Evolutionary conservation across 2,888 invertebrate genomes (phyloP), one percentile per base, ranked within the genome.

Genomic region (Linnaemya vulpina): DNA sequence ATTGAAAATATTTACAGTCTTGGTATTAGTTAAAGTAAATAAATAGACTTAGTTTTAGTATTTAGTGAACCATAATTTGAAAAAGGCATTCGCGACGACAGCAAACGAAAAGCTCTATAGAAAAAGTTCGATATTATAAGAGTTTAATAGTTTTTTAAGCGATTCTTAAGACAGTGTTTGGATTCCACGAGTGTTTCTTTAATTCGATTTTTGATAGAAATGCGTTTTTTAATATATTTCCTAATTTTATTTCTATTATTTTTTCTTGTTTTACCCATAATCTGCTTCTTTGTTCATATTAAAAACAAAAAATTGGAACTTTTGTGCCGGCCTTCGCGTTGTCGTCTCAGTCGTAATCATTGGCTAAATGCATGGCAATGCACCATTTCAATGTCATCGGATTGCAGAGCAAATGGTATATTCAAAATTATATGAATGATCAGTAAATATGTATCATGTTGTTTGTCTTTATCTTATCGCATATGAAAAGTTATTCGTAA

Each of bases 41-140:
- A 77, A 83, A 73, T 67, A 62, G 55, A 78, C 43, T 38, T 70
- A 78, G 9, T 53, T 53, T 83, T 73, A 83, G 83, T 83, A 83
- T 53, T 62, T 25, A 67, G 63, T 74, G 38, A 51, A 46, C 46
- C 40, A 62, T 67, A 83, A 82, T 77, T 83, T 62, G 49, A 20
- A 74, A 74, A 62, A 35, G 63, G 43, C 46, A 7, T 17, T 15
- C 15, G 2, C 38, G 35, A 30, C 62, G 62, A 25, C 17, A 51
- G 35, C n/a, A 51, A 38, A 30, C 3, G 20, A 43, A 20, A 22
- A 8, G 20, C 30, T 43, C 25, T 9, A 22, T 7, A 15, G 46
- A 46, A 15, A 20, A 49, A 46, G 0, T 22, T 13, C 13, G 22
- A 53, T n/a, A n/a, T 9, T 4, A 49, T 43, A 63, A 63, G 10